Base-by-base conservation (phyloP, 2,797 vertebrate species). In the Smutsia temminckii region DNA sequence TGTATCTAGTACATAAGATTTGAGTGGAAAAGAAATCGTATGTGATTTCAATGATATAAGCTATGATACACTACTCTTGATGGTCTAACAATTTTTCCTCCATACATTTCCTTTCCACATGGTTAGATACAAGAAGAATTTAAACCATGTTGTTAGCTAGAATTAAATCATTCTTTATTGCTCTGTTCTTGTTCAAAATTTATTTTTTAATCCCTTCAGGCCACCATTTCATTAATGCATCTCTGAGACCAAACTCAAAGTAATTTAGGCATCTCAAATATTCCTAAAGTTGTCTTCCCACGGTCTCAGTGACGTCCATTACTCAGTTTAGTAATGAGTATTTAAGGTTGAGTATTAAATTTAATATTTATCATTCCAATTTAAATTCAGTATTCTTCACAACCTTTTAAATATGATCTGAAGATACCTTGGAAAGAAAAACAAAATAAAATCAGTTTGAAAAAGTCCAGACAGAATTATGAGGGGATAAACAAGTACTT, bases 161-260 rank as follows among this genome's bases (percentile, higher is more conserved):
- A 89, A 89, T 95, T 93, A 87, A 94, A 81, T 96, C 80, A 94
- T 83, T 53, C 37, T 68, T 94, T 78, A 85, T 84, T 95, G n/a
- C 69, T 95, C 16, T 91, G 7, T 27, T 89, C 40, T 7, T 40
- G 40, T 40, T 96, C 63, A 91, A 66, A 97, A 64, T 94, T 91
- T 88, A 91, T 85, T 91, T 92, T 94, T 91, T 46, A 84, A 91
- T 91, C 80, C 37, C 57, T 51, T n/a, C 69, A 25, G 61, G 69
- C 34, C 69, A 93, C 37, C 61, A 55, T 71, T 94, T 85, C 23
- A 29, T 89, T 66, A 66, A 74, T 69, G 27, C 80, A 59, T 94
- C 75, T 77, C 86, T 89, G 69, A 91, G 27, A 71, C 64, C 59
- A 89, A 94, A 63, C 46, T 79, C 64, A 94, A 83, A 79, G 84